phyloP scores from a whole-genome alignment of 2,113 vertebrate species.

The Euleptes europaea region DNA sequence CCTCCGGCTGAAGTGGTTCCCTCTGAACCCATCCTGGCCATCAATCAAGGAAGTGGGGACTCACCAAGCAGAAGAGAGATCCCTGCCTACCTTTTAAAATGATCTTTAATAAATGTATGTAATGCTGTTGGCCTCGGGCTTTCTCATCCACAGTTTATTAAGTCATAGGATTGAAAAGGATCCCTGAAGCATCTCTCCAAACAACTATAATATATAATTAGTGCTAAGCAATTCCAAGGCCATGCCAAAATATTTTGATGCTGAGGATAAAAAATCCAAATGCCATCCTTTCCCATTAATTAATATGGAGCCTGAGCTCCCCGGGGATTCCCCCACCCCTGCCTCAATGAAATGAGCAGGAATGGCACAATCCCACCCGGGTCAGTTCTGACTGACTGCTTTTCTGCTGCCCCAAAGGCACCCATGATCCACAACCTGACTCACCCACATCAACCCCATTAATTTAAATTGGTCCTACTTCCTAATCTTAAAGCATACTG shows the following conservation, averaged over 20 bases:
- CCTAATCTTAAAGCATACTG: background rate
- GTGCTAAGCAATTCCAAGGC: background rate
- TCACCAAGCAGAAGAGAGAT: slow-evolving; percentile 55
- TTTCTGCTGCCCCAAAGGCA: background rate
- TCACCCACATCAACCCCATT: no score
- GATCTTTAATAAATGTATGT: slow-evolving; percentile 41
- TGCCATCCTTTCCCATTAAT: background rate
- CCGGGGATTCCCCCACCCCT: no score
- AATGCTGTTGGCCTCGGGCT: background rate
- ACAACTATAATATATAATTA: background rate
- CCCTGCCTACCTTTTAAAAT: slow-evolving; percentile 58
- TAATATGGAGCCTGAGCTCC: background rate
- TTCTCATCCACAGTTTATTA: background rate
- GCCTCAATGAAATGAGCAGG: background rate
- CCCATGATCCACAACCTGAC: background rate
- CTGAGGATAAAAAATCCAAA: background rate
- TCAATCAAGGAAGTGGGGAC: slow-evolving; percentile 65
- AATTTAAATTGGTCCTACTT: background rate
- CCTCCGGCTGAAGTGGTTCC: slow-evolving; percentile 67
- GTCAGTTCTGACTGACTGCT: background rate
- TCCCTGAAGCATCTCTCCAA: background rate
- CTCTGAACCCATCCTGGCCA: slow-evolving; percentile 60
- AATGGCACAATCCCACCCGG: background rate
- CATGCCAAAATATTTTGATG: background rate
- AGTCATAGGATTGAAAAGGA: background rate